Evolutionary conservation across 1,140 invertebrate genomes (phyloP), one percentile per base, ranked within the genome.

Genomic region (Odontomachus brunneus): DNA sequence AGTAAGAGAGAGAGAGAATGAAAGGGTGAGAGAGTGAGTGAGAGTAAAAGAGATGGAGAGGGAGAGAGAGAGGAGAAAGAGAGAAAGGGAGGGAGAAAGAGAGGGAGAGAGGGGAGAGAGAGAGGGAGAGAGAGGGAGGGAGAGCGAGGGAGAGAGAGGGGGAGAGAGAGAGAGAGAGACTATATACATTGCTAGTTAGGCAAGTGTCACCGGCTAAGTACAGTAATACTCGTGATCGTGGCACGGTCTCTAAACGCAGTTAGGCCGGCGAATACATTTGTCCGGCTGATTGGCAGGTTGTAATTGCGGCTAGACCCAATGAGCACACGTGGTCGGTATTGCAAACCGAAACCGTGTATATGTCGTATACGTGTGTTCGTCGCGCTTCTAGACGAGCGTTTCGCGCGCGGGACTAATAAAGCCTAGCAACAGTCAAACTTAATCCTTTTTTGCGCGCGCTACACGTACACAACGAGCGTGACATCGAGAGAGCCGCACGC

Each of bases 271-370:
- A 71, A 80, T 80, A 71, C 75, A 71, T 80, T 80, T 80, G 75
- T 80, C 65, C 51, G 51, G n/a, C 33, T 80, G 75, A 80, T 80
- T 80, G 75, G 75, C 75, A 71, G 75, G 65, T 57, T 80, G 75
- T 80, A 80, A 80, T 80, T 80, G 75, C 65, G 51, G 38, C 33
- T 44, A n/a, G 51, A 33, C 11, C 33, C 75, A 57, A 80, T 71
- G 75, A 80, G 65, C 33, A 80, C 51, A 71, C 65, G 22, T 69
- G 63, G 62, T 44, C 48, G 29, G 29, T 80, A 69, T 69, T 69
- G 75, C 65, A 29, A 57, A 80, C 65, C 59, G 29, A 24, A 0
- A n/a, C 17, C 14, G 38, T 7, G 9, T 11, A 44, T 11, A 44
- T 7, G 44, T 62, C 72, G 44, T 38, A 60, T 49, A 74, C 26